These are phyloP conservation scores for Strix uralensis DNA, from an alignment of 2,113 vertebrate genomes.

Conservation along the genomic window DNA sequence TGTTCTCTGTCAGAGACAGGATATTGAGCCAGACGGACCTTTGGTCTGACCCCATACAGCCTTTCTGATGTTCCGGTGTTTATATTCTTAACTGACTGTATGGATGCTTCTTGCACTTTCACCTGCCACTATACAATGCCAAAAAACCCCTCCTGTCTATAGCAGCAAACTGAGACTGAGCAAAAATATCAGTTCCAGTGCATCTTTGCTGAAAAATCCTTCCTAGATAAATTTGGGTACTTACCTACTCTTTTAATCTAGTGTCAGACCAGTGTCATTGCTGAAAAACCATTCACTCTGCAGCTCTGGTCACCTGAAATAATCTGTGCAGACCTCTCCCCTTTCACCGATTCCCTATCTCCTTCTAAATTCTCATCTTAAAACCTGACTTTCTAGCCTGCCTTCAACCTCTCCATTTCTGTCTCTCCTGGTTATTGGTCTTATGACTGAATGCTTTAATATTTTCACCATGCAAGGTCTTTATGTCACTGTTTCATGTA, in stretches of 20 bases:
- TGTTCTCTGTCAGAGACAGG: conserved; percentile 52
- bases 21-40: conserved; percentile 62
- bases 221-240: conserved; percentile 31
- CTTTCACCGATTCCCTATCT: conserved; percentile 15
- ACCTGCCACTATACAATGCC: neutral
- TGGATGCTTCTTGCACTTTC: conserved; percentile 53
- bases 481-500: conserved; percentile 69
- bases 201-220: conserved; percentile 23
- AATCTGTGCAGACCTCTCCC: conserved; percentile 42
- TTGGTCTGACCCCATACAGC: conserved; percentile 47
- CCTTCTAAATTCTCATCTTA: conserved; percentile 63
- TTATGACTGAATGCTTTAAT: conserved; percentile 74
- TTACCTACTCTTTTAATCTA: conserved; percentile 38
- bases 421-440: conserved; percentile 69
- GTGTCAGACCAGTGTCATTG: neutral
- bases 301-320: conserved; percentile 52
- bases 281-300: conserved; percentile 24
- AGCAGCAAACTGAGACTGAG: neutral
- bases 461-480: conserved; percentile 72
- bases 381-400: conserved; percentile 62
- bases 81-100: conserved; percentile 54
- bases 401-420: conserved; percentile 61
- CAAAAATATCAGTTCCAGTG: neutral
- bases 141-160: neutral
- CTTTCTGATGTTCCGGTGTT: conserved; percentile 45